Evolutionary conservation across 2,797 vertebrate genomes (phyloP).

Genomic region (Pangasius larnaudii): DNA sequence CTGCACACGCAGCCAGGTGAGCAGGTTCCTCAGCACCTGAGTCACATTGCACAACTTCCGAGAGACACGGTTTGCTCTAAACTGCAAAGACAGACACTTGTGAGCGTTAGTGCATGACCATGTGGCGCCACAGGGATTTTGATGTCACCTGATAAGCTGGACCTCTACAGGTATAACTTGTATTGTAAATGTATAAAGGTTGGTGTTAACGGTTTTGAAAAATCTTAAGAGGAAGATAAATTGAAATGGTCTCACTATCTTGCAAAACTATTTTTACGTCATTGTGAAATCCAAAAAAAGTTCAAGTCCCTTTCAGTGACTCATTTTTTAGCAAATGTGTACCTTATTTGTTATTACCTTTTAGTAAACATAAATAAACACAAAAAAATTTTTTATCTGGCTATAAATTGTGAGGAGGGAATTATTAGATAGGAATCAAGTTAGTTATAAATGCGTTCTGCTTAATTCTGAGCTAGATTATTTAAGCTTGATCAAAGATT

Average conservation of each 20-base stretch:
- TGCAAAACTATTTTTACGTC: not conserved
- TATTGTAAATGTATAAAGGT: not conserved
- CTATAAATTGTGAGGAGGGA: too few species aligned
- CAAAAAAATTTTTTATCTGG: not conserved
- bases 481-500: not conserved
- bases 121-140: constrained; percentile 32
- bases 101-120: not conserved
- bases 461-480: not conserved
- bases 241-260: too few species aligned
- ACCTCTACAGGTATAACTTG: constrained; percentile 19
- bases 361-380: not conserved
- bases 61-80: constrained; percentile 5
- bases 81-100: constrained; percentile 13
- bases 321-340: not conserved
- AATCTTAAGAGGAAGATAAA: too few species aligned
- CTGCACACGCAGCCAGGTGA: constrained; percentile 59
- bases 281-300: not conserved
- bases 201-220: too few species aligned
- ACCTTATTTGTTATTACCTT: not conserved
- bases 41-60: constrained; percentile 22
- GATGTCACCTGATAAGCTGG: constrained; percentile 1
- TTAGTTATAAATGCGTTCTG: too few species aligned
- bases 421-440: too few species aligned
- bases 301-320: not conserved
- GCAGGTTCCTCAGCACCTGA: constrained; percentile 70